Evolutionary conservation across 2,888 invertebrate species (phyloP), one percentile per base, ranked within the genome.

Genomic region (Metopia argyrocephala): DNA sequence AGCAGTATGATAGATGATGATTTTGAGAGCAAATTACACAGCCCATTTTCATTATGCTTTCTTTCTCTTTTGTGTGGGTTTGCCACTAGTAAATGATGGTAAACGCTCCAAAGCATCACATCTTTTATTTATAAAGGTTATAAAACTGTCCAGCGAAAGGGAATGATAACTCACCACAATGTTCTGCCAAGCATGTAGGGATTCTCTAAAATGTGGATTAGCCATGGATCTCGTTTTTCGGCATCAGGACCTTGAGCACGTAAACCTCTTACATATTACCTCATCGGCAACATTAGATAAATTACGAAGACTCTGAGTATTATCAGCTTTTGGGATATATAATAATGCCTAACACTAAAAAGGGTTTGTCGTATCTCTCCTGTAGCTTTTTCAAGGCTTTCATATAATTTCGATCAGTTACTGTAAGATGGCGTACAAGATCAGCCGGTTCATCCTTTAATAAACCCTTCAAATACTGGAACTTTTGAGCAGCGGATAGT

Each of bases 221-320:
- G 50, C 70, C 78, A 81, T 1, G 74, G 81, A 62, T 81, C 74
- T 21, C 70, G 45, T n/a, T 54, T 78, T 27, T 70, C 75, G 9
- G 74, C 52, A 12, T 70, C 48, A 4, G 52, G 12, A 4, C 76
- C 68, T 56, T 69, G 68, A 12, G 76, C 79, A 9, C 76, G 54
- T 6, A 73, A 59, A 7, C 76, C 76, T 3, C 79, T 28, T 27
- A n/a, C n/a, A n/a, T n/a, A 79, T 62, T 15, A 70, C 57, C 27
- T 76, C 79, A 31, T 82, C 82, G 6, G 76, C 68, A 15, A 52
- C 46, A 25, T 70, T 69, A 9, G 69, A 56, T 3, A 76, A 21
- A 21, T 62, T 46, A 5, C 70, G 46, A 15, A 69, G 27, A 2
- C 27, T 18, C 21, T 31, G 20, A 0, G 28, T 18, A 23, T 15